Evolutionary conservation across 2,797 vertebrate species (phyloP), one percentile per base, ranked within the genome.

Genomic region (Onychomys arenicola): DNA sequence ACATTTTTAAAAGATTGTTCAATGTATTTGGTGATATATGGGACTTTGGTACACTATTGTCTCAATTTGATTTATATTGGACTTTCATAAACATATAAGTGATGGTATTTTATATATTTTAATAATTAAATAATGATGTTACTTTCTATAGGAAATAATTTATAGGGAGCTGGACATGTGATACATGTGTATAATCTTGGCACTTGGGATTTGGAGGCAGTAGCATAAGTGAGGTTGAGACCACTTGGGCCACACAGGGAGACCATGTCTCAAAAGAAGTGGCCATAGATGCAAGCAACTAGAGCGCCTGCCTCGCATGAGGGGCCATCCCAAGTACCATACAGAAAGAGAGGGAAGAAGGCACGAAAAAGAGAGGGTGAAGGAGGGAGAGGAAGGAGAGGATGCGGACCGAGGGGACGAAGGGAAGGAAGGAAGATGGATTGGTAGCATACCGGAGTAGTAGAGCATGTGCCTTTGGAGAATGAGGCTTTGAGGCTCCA

Each of bases 41-140:
- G 37, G 21, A 12, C 27, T 65, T 90, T 52, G 16, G 1, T 17
- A 88, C 17, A 75, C 21, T 73, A 3, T 63, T 86, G 34, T 73
- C 75, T 95, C 57, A 65, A 34, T 85, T 94, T 65, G n/a, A 34
- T 59, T 65, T 84, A 73, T 89, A 80, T 65, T 57, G 43, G 34
- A n/a, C n/a, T 55, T 88, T 10, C 27, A 67, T 63, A 95, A 46
- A 83, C 61, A 69, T 85, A 76, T 55, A 55, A 63, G 76, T 89
- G 82, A 90, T 86, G 37, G 43, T n/a, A 13, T 40, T 63, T 78
- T 89, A 46, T 49, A 59, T 46, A 32, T 57, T 76, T 69, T 69
- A 69, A 77, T 52, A 65, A 37, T 34, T 67, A 87, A 80, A 17
- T 43, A 17, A 81, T 27, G 95, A 19, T 82, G 59, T 63, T 78